Evolutionary conservation across 2,113 vertebrate genomes (phyloP).

Genomic region (Psettodes erumei): DNA sequence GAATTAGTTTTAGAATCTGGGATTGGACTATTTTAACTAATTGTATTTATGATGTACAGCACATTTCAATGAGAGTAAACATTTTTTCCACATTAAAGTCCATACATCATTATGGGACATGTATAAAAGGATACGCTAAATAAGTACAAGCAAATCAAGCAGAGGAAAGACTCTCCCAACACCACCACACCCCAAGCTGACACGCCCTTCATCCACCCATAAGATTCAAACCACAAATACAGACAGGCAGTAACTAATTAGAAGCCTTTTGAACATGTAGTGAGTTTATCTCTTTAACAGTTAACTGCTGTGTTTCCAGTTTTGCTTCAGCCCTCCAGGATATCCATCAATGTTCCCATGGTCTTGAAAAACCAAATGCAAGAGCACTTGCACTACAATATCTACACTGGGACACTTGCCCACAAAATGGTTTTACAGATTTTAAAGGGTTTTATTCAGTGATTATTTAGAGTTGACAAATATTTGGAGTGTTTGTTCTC

Average conservation of each 20-base stretch:
- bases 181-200: too few relatives aligned
- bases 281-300: not conserved
- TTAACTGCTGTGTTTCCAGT: not conserved
- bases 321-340: not conserved
- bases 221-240: not conserved
- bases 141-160: not conserved
- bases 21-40: too few relatives aligned
- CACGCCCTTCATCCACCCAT: conserved; percentile 2
- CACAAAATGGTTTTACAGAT: not conserved
- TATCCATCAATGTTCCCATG: not conserved
- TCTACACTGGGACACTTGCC: not conserved
- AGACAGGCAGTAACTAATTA: not conserved
- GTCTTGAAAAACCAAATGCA: not conserved
- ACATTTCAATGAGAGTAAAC: not conserved
- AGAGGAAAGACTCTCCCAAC: too few relatives aligned
- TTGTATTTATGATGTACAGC: not conserved
- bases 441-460: not conserved
- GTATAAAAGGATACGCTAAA: not conserved
- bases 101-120: not conserved
- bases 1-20: too few relatives aligned
- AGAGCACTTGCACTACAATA: not conserved
- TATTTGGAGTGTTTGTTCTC: not conserved
- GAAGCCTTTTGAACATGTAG: not conserved
- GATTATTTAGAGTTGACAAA: not conserved
- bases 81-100: not conserved